phyloP scores from a whole-genome alignment of 2,797 vertebrate species.

The Menidia menidia region DNA sequence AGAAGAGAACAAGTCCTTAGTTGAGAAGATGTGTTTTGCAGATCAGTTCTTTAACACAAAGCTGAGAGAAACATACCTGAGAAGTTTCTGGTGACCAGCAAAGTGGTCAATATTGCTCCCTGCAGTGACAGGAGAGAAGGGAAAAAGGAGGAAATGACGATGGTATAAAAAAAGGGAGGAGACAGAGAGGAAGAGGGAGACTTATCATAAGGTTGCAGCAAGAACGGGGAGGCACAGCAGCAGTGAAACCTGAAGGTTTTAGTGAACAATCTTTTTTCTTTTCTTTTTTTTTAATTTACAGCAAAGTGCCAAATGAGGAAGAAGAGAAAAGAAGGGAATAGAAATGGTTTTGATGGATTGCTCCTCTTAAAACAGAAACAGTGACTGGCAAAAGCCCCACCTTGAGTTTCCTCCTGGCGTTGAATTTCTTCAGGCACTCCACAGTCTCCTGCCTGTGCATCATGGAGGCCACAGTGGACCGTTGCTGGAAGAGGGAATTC shows the following conservation, averaged over 20 bases:
- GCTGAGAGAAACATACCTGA: constrained; percentile 89
- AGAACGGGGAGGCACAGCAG: constrained; percentile 44
- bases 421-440: constrained; percentile 99
- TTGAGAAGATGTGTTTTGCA: constrained; percentile 26
- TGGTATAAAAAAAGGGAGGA: constrained; percentile 39
- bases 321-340: constrained; percentile 8
- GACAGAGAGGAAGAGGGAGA: constrained; percentile 42
- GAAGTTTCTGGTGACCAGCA: constrained; percentile 99
- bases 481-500: constrained; percentile 85
- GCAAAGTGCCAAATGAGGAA: constrained; percentile 20
- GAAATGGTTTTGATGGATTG: constrained; percentile 29
- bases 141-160: constrained; percentile 47
- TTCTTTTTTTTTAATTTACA: constrained; percentile 10
- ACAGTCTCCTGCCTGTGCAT: constrained; percentile 99
- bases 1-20: constrained; percentile 1
- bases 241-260: constrained; percentile 45
- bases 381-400: constrained; percentile 73
- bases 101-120: constrained; percentile 98
- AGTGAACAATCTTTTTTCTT: constrained; percentile 37
- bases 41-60: constrained; percentile 18
- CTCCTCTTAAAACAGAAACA: constrained; percentile 44
- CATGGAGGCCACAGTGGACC: constrained; percentile 98
- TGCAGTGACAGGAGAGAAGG: constrained; percentile 74
- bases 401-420: constrained; percentile 98
- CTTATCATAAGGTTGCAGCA: constrained; percentile 50